Conservation (phyloP, 2,797 vertebrate genomes). For the Falco naumanni region DNA sequence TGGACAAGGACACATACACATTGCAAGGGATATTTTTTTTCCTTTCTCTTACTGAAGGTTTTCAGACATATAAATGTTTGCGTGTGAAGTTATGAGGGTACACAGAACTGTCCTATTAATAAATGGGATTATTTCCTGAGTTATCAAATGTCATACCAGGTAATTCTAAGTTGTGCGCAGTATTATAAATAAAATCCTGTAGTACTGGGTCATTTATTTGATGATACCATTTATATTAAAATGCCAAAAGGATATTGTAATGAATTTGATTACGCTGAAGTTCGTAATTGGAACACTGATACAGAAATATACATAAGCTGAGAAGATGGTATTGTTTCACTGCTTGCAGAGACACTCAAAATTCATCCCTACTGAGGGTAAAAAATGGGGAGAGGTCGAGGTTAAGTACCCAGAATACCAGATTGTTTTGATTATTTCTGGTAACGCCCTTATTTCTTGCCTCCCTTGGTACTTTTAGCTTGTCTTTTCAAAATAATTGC, state of each 20-base stretch:
- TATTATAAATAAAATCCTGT: constrained; percentile 15
- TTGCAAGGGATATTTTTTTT: not conserved
- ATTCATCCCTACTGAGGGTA: not conserved
- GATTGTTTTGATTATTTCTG: not conserved
- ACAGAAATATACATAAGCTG: not conserved
- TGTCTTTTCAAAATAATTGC: constrained; percentile 4
- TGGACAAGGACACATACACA: not conserved
- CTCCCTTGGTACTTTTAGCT: not conserved
- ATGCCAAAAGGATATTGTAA: not conserved
- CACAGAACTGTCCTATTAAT: not conserved
- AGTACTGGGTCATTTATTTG: not conserved
- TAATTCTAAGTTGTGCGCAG: constrained; percentile 34
- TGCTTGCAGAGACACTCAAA: not conserved
- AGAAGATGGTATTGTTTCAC: not conserved
- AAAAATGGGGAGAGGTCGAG: not conserved
- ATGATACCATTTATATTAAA: not conserved
- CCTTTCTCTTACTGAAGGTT: not conserved
- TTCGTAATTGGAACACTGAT: not conserved
- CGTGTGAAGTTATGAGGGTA: constrained; percentile 16
- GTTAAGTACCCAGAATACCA: not conserved
- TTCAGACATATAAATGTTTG: not conserved
- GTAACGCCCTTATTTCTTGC: constrained; percentile 1
- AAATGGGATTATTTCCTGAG: constrained; percentile 53
- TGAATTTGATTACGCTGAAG: not conserved
- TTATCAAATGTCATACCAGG: constrained; percentile 13